Conservation (phyloP, 1,140 invertebrate species). For the Pomacea maculata region DNA sequence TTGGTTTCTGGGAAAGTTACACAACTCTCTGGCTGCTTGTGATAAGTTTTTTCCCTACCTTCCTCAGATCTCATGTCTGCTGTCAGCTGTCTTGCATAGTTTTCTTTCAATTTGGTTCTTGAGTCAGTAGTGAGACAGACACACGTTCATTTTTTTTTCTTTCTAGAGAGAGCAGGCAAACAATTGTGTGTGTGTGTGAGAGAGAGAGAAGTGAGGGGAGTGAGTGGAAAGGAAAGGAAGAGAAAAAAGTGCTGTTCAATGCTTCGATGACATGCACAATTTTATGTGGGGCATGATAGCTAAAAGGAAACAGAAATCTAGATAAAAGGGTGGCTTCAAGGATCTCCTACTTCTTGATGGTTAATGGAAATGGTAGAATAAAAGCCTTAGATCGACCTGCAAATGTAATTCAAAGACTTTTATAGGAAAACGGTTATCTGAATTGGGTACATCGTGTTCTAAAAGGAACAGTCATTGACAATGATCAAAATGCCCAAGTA, state of each 20-base stretch:
- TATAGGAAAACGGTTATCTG: neutral
- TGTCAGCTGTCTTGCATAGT: neutral
- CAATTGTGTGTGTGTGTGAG: neutral
- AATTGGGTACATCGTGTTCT: neutral
- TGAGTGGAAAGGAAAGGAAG: neutral
- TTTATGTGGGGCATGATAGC: no score
- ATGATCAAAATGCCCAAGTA: no score
- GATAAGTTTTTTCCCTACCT: no score
- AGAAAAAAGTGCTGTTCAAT: neutral
- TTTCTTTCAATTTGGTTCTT: neutral
- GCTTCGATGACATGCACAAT: no score
- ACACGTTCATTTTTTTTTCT: neutral
- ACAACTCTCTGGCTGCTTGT: no score
- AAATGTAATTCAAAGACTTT: no score
- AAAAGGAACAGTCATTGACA: no score
- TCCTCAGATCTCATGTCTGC: no score
- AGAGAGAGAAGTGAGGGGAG: neutral
- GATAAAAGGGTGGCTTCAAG: neutral
- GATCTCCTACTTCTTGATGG: neutral
- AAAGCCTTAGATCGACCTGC: neutral
- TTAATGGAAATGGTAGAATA: neutral
- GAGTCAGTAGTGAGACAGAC: neutral
- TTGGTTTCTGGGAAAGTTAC: neutral
- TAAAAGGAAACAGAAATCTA: neutral
- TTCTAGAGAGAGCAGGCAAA: neutral